phyloP scores from a whole-genome alignment of 2,888 invertebrate species.

The Mesoligia furuncula region DNA sequence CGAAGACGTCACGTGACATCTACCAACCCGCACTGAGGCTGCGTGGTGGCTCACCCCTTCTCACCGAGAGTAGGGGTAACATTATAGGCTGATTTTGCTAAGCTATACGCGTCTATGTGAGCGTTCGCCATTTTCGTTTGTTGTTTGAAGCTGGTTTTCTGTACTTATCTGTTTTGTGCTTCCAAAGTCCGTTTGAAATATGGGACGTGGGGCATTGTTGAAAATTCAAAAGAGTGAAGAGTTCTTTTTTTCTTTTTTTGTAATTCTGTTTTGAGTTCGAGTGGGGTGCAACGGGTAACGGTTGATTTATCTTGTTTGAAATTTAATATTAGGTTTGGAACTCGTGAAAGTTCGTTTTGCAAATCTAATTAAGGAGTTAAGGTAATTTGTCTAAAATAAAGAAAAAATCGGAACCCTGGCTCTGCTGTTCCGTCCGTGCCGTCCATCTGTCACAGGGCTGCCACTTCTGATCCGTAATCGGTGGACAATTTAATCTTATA shows the following conservation, averaged over 20 bases:
- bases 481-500: neutral
- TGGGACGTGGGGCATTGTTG: conserved; percentile 67
- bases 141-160: neutral
- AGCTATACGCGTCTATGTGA: neutral
- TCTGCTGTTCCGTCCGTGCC: neutral
- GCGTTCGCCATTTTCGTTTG: neutral
- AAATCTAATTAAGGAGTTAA: conserved; percentile 27
- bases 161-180: neutral
- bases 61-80: neutral
- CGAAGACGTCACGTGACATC: neutral
- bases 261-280: conserved; percentile 51
- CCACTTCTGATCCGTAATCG: neutral
- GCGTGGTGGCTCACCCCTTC: neutral
- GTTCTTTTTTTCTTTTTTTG: conserved; percentile 29
- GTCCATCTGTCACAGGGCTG: neutral
- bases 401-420: neutral
- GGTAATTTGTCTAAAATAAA: neutral
- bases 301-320: conserved; percentile 61
- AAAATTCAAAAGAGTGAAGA: conserved; percentile 70
- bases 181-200: conserved; percentile 73
- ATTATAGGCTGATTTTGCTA: neutral
- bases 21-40: neutral
- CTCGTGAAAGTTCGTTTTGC: conserved; percentile 23
- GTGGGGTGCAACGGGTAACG: conserved; percentile 47
- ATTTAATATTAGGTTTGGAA: conserved; percentile 53